Conservation (phyloP, 1,140 invertebrate species). For the Eciton burchellii region DNA sequence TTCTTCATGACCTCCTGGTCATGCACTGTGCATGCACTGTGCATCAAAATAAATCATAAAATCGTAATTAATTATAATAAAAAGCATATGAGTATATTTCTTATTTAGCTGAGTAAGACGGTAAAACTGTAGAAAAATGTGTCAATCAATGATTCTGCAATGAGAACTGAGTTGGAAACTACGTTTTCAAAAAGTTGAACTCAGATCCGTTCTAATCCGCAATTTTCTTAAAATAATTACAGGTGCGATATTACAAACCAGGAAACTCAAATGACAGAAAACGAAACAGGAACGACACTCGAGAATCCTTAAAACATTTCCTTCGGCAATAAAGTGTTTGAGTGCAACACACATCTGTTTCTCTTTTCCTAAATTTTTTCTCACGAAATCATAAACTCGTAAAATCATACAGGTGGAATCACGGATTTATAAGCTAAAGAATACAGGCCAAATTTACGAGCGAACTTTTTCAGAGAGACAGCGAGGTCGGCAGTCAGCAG, state of each 20-base stretch:
- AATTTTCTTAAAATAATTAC: too few relatives aligned
- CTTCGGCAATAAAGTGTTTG: background rate
- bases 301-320: background rate
- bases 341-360: background rate
- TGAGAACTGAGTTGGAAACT: too few relatives aligned
- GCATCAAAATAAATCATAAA: constrained; percentile 18
- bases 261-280: too few relatives aligned
- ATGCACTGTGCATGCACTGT: too few relatives aligned
- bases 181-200: too few relatives aligned
- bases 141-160: too few relatives aligned
- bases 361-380: background rate
- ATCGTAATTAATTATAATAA: constrained; percentile 4
- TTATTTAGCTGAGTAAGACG: too few relatives aligned
- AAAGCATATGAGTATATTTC: background rate
- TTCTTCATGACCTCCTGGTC: background rate
- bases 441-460: constrained; percentile 41
- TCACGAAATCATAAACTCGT: constrained; percentile 9
- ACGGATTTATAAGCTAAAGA: background rate
- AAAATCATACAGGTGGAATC: background rate
- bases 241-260: too few relatives aligned
- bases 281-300: background rate
- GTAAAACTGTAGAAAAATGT: too few relatives aligned
- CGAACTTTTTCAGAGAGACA: background rate
- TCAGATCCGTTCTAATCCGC: too few relatives aligned
- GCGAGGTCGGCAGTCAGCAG: constrained; percentile 24